Evolutionary conservation across 2,113 vertebrate genomes (phyloP).

Genomic region (Arvicanthis niloticus): DNA sequence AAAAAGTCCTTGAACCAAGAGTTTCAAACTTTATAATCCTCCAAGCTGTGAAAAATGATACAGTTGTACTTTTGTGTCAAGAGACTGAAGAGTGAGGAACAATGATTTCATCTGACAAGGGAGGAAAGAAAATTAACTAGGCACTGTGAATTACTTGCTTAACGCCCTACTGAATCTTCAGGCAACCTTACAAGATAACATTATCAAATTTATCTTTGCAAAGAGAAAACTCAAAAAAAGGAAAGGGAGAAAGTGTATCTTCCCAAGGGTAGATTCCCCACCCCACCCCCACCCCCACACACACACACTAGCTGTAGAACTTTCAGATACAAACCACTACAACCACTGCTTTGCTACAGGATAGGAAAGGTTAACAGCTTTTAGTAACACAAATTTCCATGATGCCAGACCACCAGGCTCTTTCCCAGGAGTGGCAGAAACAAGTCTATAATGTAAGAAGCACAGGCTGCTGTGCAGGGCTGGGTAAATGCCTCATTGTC

Average conservation of each 20-base stretch:
- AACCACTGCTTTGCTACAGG: conserved; percentile 35
- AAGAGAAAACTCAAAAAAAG: conserved; percentile 42
- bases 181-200: conserved; percentile 53
- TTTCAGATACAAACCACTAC: neutral
- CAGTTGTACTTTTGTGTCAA: conserved; percentile 60
- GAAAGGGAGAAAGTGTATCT: neutral
- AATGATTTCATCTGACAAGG: conserved; percentile 60
- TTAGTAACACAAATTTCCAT: conserved; percentile 69
- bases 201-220: conserved; percentile 77
- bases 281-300: neutral
- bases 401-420: conserved; percentile 76
- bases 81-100: conserved; percentile 28
- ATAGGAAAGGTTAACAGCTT: conserved; percentile 55
- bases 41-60: conserved; percentile 67
- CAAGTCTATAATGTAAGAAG: conserved; percentile 76
- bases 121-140: conserved; percentile 55
- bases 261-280: neutral
- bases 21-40: conserved; percentile 49
- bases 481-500: conserved; percentile 79
- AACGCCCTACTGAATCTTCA: conserved; percentile 53
- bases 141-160: conserved; percentile 47
- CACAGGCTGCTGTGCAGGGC: conserved; percentile 54
- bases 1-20: conserved; percentile 26
- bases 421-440: conserved; percentile 80
- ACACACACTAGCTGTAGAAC: neutral